Base-by-base conservation (phyloP, 1,140 invertebrate genomes). In the Venturia canescens region DNA sequence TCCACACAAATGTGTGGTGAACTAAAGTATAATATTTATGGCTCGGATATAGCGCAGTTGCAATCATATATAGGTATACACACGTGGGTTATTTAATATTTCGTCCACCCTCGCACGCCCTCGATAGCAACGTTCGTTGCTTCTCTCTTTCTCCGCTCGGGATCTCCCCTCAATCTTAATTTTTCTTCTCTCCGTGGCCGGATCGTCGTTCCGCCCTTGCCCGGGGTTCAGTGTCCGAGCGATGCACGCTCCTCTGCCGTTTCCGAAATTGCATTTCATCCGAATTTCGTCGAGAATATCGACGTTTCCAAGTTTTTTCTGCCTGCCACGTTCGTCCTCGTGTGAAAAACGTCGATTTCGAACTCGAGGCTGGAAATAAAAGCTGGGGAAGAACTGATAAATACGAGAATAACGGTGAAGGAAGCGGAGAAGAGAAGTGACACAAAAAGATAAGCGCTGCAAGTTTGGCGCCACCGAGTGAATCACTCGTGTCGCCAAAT, bases 11-110 rank as follows among this genome's bases (percentile, higher is more conserved):
- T 53, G 50, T 53, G 50, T 21, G 16, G 50, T 53, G 50, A 53
- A 53, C 50, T 53, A 53, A 7, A 53, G 50, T 53, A 21, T n/a
- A 53, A 53, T 53, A 53, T 53, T n/a, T 53, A n/a, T 53, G n/a
- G n/a, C 50, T 18, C 38, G 38, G 7, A 44, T 9, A 21, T 53
- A 53, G n/a, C 50, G 50, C 7, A 53, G n/a, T 53, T 53, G 50
- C 50, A 53, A 53, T 18, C 50, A n/a, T 53, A 53, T 1, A 53
- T 53, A 53, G 4, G 11, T n/a, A 53, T 7, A 53, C n/a, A 53
- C n/a, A 21, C n/a, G 15, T 15, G 18, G 48, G 4, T 53, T n/a
- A 53, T 53, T 53, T 53, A 53, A 53, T 53, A 53, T 53, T 53
- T 21, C 50, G 4, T 53, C 50, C 50, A 53, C 50, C 50, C 50